Evolutionary conservation across 2,797 vertebrate genomes (phyloP), one percentile per base, ranked within the genome.

Genomic region (Coranthus polyacanthus): DNA sequence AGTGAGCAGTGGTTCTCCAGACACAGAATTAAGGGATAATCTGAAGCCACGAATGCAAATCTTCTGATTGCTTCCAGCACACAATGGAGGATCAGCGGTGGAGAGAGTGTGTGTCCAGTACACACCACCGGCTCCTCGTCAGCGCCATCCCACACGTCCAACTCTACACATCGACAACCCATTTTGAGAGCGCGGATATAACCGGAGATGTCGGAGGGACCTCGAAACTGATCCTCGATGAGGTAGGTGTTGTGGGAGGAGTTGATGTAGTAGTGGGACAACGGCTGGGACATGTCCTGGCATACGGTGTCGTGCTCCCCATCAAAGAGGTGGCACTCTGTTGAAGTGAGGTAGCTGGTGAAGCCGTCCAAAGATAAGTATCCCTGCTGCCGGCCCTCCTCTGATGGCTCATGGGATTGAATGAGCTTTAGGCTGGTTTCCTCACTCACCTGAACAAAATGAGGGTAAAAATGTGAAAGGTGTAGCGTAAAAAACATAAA

Each of bases 181-280:
- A 98, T 97, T 88, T 95, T 96, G 2, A 98, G 95, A 49, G 97
- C 97, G 0, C 97, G 95, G 60, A 97, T 96, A 77, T 98, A 98
- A 42, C 97, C 97, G 0, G 95, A 96, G 83, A 97, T 94, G 79
- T 97, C 96, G 0, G 96, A 95, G 24, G 95, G 96, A 42, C 97
- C 97, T 54, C 93, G 93, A 72, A 96, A 95, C 83, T 98, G 97
- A 89, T 98, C 97, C 89, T 98, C 96, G 51, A 97, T 97, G 91
- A 98, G 94, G 92, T 98, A 98, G 0, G 97, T 98, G 75, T 98
- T 98, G 87, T 98, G 96, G 81, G 97, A 98, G 45, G 96, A 94
- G 85, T 95, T 98, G 89, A 98, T 96, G 84, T 95, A 98, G 86
- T 98, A 98, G 92, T 98, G 97, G 63, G 97, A 97, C 81, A 98